Percentiles rank a stretch among this genome's conserved stretches.
These are phyloP conservation scores for Cervus canadensis DNA, from an alignment of 2,113 vertebrate genomes.

Conservation along the genomic window DNA sequence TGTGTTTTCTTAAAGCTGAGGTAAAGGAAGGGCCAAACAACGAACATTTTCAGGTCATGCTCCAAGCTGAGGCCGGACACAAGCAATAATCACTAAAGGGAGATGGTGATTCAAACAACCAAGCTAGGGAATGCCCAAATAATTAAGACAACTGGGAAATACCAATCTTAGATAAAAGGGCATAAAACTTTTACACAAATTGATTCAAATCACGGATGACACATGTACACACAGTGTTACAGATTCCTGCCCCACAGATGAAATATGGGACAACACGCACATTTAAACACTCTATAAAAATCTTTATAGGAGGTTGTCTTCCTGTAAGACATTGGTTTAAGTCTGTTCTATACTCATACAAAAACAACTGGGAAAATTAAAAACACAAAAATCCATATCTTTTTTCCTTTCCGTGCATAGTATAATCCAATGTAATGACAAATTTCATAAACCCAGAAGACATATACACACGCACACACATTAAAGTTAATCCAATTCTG, in stretches of 20 bases:
- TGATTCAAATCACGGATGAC: background rate
- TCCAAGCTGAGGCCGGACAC: background rate
- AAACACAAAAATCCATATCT: background rate
- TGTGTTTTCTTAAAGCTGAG: background rate
- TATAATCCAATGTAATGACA: background rate
- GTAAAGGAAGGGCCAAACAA: background rate
- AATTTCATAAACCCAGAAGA: background rate
- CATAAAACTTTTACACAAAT: background rate
- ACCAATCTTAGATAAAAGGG: background rate
- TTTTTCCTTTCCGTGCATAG: background rate
- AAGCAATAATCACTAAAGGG: background rate
- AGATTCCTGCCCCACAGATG: too few species aligned
- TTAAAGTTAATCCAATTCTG: slow-evolving; percentile 41
- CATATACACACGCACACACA: background rate
- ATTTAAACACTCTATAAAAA: background rate
- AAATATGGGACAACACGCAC: background rate
- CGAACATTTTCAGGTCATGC: background rate
- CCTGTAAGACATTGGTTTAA: background rate
- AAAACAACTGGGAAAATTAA: background rate
- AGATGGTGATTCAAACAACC: background rate
- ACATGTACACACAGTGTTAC: background rate
- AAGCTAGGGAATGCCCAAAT: background rate
- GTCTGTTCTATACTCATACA: background rate
- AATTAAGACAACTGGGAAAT: background rate
- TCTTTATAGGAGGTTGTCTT: background rate